Percentiles rank a stretch among this genome's conserved stretches.
Conservation (phyloP, 1,140 invertebrate species). For the Drosophila gunungcola region DNA sequence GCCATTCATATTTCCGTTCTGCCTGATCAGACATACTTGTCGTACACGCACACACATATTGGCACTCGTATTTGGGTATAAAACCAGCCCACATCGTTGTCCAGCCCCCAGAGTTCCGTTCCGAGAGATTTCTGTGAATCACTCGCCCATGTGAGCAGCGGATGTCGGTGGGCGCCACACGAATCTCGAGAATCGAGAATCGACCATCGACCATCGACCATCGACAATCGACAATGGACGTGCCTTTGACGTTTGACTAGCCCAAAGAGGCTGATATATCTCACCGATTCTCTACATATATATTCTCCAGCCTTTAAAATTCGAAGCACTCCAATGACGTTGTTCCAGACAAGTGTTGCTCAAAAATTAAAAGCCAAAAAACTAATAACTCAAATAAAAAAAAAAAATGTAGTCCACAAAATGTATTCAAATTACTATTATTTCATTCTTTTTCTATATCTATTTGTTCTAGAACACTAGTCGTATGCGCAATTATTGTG, state of each 20-base stretch:
- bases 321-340: conserved; percentile 21
- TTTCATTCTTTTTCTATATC: too few species aligned
- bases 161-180: conserved; percentile 74
- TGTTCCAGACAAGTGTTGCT: conserved; percentile 31
- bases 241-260: conserved; percentile 61
- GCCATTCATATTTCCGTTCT: conserved; percentile 38
- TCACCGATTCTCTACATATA: conserved; percentile 20
- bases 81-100: conserved; percentile 24
- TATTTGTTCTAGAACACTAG: too few species aligned
- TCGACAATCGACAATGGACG: conserved; percentile 44
- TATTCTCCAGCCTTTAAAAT: background rate
- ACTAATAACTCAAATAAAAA: background rate
- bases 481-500: too few species aligned
- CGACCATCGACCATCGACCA: conserved; percentile 15
- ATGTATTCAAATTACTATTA: too few species aligned
- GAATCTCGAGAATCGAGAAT: conserved; percentile 46
- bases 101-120: conserved; percentile 45
- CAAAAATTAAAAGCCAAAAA: conserved; percentile 1
- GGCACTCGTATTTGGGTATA: conserved; percentile 8
- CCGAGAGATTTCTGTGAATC: conserved; percentile 50
- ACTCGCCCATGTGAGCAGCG: conserved; percentile 32
- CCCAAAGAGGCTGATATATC: conserved; percentile 31
- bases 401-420: background rate
- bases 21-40: conserved; percentile 37
- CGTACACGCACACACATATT: background rate